A percentile compares a stretch with the other conserved stretches of the same genome.
These are phyloP conservation scores for Grallaria varia DNA, from an alignment of 2,113 vertebrate genomes.

Conservation along the genomic window DNA sequence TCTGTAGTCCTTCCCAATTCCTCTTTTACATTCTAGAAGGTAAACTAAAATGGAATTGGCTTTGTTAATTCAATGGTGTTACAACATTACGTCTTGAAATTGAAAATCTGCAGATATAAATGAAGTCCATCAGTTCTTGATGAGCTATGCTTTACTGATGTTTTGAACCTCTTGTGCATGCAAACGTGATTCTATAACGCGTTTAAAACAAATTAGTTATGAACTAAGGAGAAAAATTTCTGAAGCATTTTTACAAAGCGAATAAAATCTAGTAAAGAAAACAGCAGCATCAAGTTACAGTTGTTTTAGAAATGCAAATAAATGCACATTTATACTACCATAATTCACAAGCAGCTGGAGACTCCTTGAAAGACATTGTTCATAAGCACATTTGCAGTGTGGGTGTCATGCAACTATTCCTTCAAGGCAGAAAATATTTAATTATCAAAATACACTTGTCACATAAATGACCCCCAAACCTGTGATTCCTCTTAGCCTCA, in stretches of 20 bases:
- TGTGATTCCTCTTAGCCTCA: background rate
- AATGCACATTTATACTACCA: background rate
- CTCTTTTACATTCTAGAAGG: slow-evolving; percentile 80
- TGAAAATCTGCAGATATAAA: background rate
- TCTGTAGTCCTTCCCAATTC: slow-evolving; percentile 82
- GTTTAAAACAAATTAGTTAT: background rate
- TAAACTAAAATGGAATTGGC: slow-evolving; percentile 71
- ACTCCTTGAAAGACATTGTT: background rate
- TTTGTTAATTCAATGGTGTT: background rate
- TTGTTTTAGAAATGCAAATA: background rate
- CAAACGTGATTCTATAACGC: background rate
- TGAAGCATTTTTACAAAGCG: background rate
- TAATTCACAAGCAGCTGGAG: background rate
- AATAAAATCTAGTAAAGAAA: background rate
- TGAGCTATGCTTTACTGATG: background rate
- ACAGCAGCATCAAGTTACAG: background rate
- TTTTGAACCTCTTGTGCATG: background rate
- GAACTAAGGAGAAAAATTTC: background rate
- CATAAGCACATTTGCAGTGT: background rate
- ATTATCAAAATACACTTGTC: background rate
- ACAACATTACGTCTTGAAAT: background rate
- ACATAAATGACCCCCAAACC: background rate
- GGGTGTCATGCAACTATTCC: background rate
- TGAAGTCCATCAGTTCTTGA: background rate
- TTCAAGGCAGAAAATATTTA: background rate